Conservation (phyloP, 2,113 vertebrate genomes). For the Recurvirostra avosetta region DNA sequence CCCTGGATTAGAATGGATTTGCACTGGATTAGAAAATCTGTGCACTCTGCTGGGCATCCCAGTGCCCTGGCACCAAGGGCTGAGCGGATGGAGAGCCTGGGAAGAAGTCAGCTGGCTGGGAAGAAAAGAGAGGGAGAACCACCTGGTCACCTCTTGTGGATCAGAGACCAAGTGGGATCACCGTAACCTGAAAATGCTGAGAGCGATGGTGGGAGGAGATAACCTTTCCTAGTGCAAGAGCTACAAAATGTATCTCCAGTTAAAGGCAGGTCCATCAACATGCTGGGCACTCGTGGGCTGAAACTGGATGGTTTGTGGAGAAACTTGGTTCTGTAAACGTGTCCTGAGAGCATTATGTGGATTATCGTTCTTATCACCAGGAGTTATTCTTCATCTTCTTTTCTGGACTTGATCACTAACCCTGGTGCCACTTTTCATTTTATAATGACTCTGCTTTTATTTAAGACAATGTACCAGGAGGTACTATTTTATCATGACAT, state of each 20-base stretch:
- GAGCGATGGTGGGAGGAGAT: neutral
- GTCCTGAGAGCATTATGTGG: neutral
- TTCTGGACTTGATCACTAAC: neutral
- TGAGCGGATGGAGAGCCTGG: neutral
- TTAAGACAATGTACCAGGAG: neutral
- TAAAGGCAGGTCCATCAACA: neutral
- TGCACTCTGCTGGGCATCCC: neutral
- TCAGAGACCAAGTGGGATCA: accelerated
- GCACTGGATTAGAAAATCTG: neutral
- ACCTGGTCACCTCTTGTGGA: neutral
- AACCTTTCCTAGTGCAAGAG: neutral
- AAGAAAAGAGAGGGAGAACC: neutral
- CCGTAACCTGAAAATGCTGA: accelerated
- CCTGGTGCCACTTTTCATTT: neutral
- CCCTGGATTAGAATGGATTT: neutral
- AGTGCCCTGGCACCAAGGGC: neutral
- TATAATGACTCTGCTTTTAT: neutral
- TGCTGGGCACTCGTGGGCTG: neutral
- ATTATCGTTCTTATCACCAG: neutral
- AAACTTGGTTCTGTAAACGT: neutral
- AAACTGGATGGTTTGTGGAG: neutral
- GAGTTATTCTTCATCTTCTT: neutral
- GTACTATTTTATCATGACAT: neutral
- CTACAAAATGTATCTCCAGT: neutral
- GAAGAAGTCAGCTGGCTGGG: neutral